phyloP scores from a whole-genome alignment of 2,113 vertebrate species.

The Centropus bengalensis region DNA sequence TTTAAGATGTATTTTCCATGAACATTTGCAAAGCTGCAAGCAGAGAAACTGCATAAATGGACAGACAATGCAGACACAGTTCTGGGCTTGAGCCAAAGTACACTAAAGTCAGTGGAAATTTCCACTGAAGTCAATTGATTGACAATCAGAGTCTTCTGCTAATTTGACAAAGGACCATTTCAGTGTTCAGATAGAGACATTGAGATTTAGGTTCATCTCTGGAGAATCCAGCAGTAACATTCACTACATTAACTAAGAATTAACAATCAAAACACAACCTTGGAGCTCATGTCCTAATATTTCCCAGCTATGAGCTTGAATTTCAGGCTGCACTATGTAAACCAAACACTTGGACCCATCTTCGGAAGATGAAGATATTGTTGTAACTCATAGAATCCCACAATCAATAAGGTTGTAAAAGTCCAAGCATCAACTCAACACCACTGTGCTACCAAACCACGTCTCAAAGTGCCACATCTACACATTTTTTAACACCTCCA shows the following conservation, averaged over 20 bases:
- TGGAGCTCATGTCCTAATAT: rapidly evolving
- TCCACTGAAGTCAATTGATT: background rate
- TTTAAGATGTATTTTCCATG: background rate
- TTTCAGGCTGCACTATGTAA: background rate
- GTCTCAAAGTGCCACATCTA: too few relatives aligned
- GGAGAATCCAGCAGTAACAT: background rate
- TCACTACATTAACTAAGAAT: background rate
- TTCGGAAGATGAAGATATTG: background rate
- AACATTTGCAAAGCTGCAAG: background rate
- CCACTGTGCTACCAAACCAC: too few relatives aligned
- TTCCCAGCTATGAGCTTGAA: background rate
- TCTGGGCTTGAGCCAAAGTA: background rate
- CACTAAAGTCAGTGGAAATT: constrained; percentile 34
- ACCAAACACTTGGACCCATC: background rate
- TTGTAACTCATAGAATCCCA: background rate
- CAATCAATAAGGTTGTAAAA: too few relatives aligned
- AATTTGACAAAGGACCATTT: background rate
- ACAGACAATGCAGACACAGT: background rate
- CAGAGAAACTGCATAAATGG: background rate
- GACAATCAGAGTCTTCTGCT: background rate
- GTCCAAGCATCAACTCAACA: too few relatives aligned
- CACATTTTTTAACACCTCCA: too few relatives aligned
- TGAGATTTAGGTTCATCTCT: background rate
- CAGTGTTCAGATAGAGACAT: background rate
- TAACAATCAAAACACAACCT: background rate